Base-by-base conservation (phyloP, 2,797 vertebrate species). In the Notoglanidium macrostoma region DNA sequence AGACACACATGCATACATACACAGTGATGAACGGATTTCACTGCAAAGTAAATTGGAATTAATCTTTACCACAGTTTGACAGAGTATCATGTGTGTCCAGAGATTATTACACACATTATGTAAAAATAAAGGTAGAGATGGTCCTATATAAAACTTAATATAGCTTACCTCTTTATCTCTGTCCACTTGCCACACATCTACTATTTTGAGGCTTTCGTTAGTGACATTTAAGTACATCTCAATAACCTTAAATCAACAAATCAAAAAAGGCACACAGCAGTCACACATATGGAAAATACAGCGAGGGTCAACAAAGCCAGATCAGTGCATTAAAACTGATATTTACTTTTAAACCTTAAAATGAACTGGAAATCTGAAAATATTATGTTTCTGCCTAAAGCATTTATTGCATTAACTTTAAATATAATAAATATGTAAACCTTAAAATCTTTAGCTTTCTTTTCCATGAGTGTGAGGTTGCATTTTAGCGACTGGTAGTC, bases 401-500 rank as follows among this genome's bases (percentile, higher is more conserved):
- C 3, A 40, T 44, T 35, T 44, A 44, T 26, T 55, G n/a, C 1
- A 29, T 77, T 77, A 5, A 44, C 5, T 40, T 78, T 78, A 32
- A 55, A 78, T 3, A 55, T 55, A 12, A 32, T 0, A 73, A 84
- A 59, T 4, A 0, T 40, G 14, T 29, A 59, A 92, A 96, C 95
- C 95, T 95, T 94, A 74, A 92, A 95, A 5, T 94, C 95, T 1
- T 93, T 79, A 0, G 87, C 80, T 1, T 88, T 61, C 0, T 93
- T 91, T 12, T 94, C 93, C 91, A 98, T 80, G 44, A 97, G 82
- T 67, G 87, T 93, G 1, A 99, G 97, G 0, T 91, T 91, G 92
- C 98, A 98, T 78, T 95, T 96, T 55, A 99, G 96, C 68, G 98
- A 96, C 83, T 84, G 87, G 0, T 97, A 99, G 92, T 98, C 94